A percentile compares a stretch with the other conserved stretches of the same genome.
phyloP scores from a whole-genome alignment of 64 coral and sea anemone genomes.

The Orbicella faveolata region DNA sequence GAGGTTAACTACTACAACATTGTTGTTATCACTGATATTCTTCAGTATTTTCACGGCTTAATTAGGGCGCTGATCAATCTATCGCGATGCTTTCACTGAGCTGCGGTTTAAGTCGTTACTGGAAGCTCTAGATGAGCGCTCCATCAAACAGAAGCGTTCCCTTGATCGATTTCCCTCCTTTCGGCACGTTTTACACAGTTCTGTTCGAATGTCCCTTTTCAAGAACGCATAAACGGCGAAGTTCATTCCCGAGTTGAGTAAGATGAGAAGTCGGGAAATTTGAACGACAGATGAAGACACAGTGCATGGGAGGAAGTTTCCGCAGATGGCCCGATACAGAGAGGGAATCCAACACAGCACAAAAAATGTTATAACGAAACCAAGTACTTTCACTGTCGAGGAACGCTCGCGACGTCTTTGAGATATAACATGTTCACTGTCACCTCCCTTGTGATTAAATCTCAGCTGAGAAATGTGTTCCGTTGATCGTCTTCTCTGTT shows the following conservation, averaged over 20 bases:
- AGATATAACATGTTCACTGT: not conserved
- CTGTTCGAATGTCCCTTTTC: not conserved
- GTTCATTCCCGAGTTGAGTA: not conserved
- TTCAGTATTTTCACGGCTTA: too few relatives aligned
- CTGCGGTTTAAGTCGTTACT: not conserved
- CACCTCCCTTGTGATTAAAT: constrained; percentile 7
- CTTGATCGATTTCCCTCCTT: not conserved
- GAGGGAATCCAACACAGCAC: constrained; percentile 12
- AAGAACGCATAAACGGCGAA: not conserved
- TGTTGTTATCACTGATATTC: too few relatives aligned
- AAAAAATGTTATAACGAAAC: constrained; percentile 11
- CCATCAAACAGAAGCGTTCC: not conserved
- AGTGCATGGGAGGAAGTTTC: not conserved
- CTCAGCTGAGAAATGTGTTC: constrained; percentile 24
- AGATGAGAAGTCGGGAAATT: not conserved
- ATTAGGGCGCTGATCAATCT: not conserved
- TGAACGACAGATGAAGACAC: not conserved
- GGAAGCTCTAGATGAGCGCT: not conserved
- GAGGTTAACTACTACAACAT: too few relatives aligned
- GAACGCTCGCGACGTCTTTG: constrained; percentile 3
- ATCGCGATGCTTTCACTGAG: not conserved
- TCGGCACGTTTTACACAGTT: not conserved
- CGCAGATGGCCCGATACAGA: not conserved
- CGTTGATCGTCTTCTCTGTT: constrained; percentile 22
- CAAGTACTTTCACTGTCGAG: constrained; percentile 9